Evolutionary conservation across 1,140 invertebrate genomes (phyloP).

Genomic region (Orchestia grillus): DNA sequence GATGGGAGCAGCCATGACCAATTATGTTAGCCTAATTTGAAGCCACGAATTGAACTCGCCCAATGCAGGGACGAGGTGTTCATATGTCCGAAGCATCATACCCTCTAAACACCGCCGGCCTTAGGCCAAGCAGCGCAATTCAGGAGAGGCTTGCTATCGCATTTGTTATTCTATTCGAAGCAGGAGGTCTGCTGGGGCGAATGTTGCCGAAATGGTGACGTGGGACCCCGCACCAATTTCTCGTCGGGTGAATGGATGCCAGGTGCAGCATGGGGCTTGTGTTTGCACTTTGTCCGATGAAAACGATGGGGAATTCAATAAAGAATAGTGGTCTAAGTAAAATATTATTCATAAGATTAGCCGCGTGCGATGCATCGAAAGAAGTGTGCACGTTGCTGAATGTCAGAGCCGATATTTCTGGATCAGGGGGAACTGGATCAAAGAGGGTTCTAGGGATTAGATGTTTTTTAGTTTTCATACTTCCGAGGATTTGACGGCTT

Average conservation of each 20-base stretch:
- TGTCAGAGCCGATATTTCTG: too few species aligned
- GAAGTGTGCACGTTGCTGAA: too few species aligned
- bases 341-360: too few species aligned
- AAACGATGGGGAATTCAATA: neutral
- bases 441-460: too few species aligned
- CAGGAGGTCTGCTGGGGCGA: neutral
- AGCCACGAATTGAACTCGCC: neutral
- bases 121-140: neutral
- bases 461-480: too few species aligned
- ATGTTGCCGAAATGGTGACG: slow-evolving; percentile 4
- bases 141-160: slow-evolving; percentile 22
- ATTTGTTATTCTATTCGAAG: slow-evolving; percentile 28
- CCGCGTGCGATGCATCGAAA: too few species aligned
- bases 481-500: too few species aligned
- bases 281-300: neutral
- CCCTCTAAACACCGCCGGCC: neutral
- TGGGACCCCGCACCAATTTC: neutral
- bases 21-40: neutral
- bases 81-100: neutral
- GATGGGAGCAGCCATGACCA: neutral
- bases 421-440: too few species aligned
- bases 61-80: neutral
- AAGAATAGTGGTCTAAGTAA: too few species aligned
- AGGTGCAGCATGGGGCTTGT: neutral
- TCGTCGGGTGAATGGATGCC: neutral